phyloP scores from a whole-genome alignment of 2,888 invertebrate species.

The Ganaspis brasiliensis region DNA sequence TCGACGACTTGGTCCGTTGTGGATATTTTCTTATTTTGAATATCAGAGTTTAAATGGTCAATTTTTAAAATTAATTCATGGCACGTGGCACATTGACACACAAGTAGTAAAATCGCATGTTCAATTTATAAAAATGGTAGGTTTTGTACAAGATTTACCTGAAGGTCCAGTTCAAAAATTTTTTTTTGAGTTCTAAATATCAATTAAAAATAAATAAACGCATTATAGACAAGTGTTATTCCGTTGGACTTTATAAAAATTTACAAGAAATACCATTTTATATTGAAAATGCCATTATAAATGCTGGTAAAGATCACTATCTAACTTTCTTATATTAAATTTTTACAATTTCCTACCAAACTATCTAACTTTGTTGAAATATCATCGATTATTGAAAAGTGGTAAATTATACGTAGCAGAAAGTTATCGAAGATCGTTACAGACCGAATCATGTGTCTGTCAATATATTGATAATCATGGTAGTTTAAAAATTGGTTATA shows the following conservation, averaged over 20 bases:
- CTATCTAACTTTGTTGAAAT: not conserved
- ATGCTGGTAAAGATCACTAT: not conserved
- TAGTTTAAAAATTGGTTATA: no score
- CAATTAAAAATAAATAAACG: not conserved
- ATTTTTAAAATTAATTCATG: conserved; percentile 18
- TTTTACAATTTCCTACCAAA: no score
- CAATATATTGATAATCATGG: not conserved
- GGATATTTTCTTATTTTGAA: conserved; percentile 13
- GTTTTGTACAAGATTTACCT: not conserved
- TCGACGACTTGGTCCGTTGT: conserved; percentile 14
- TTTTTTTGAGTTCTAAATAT: not conserved
- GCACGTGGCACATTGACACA: conserved; percentile 46
- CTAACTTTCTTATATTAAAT: no score
- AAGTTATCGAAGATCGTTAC: not conserved
- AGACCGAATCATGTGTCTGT: not conserved
- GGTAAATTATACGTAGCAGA: not conserved
- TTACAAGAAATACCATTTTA: not conserved
- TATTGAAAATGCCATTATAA: not conserved
- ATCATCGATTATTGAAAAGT: not conserved
- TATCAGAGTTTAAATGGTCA: conserved; percentile 20
- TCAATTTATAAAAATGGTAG: conserved; percentile 8
- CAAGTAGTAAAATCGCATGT: conserved; percentile 26
- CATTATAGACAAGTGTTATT: not conserved
- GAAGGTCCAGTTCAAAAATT: not conserved
- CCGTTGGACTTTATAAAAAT: not conserved